Evolutionary conservation across 1,140 invertebrate species (phyloP), one percentile per base, ranked within the genome.

Genomic region (Drosophila auraria): DNA sequence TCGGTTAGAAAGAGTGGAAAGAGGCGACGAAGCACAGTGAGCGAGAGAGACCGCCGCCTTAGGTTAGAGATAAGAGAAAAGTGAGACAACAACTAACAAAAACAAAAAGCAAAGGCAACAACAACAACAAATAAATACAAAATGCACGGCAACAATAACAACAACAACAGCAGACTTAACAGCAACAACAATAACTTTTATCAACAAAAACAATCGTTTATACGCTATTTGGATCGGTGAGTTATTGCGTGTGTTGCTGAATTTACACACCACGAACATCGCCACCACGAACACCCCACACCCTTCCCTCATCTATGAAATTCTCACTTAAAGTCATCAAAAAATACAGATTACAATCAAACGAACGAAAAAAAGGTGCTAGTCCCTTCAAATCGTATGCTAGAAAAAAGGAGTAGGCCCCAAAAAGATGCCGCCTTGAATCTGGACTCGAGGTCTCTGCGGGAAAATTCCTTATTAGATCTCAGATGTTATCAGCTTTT

Each of bases 221-320:
- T 78, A 51, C 75, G 75, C 20, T 78, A 70, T 33, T 70, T 78
- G 50, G 75, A 78, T 78, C 75, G 75, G 75, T 78, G 74, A 78
- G 75, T 77, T 49, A 57, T n/a, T 53, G 40, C 8, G 44, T 65
- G 38, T 58, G n/a, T 56, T 56, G 33, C 53, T 14, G 14, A 36
- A 36, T 54, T 54, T 17, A 33, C 33, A 56, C 33, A 20, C 4
- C 49, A 61, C 44, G 3, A 61, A 23, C 30, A 33, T 20, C 63
- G 1, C 5, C n/a, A 0, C 20, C 38, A 33, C 36, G 12, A 49
- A 11, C 27, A 20, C 30, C 17, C 17, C 17, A 23, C 6, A 40
- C 36, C 20, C 17, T 25, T 0, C 8, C 15, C 33, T 15, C 17
- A 59, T 42, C 6, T 30, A 38, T 25, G 23, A 54, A 23, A 36